Percentiles rank a stretch among this genome's conserved stretches.
phyloP scores from a whole-genome alignment of 2,797 vertebrate genomes.

The Pagetopsis macropterus region DNA sequence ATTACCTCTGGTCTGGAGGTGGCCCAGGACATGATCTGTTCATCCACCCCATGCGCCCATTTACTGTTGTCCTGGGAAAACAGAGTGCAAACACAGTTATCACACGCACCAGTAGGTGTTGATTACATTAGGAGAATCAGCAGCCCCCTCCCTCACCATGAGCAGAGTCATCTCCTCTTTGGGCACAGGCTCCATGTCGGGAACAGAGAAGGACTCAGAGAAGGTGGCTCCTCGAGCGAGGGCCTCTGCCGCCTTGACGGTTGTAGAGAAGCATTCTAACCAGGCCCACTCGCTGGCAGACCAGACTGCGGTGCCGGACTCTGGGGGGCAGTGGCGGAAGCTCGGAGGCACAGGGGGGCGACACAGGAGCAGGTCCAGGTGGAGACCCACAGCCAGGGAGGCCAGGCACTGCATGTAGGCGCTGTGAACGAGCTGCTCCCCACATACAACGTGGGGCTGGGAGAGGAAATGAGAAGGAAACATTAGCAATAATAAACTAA shows the following conservation, averaged over 20 bases:
- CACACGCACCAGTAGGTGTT: background rate
- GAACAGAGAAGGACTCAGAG: constrained; percentile 93
- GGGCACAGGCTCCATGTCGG: constrained; percentile 93
- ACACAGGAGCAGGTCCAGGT: constrained; percentile 92
- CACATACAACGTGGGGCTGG: constrained; percentile 95
- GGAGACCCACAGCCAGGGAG: constrained; percentile 94
- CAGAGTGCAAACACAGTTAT: background rate
- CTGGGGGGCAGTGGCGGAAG: constrained; percentile 85
- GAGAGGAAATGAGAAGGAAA: background rate
- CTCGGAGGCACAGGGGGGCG: constrained; percentile 88
- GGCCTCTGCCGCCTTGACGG: constrained; percentile 95
- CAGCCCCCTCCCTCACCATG: constrained; percentile 85
- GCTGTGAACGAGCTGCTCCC: constrained; percentile 97
- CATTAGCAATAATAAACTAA: no score
- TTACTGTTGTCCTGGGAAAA: constrained; percentile 93
- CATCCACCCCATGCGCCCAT: constrained; percentile 94
- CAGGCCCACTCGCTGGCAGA: constrained; percentile 94
- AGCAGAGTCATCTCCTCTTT: constrained; percentile 91
- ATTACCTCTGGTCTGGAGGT: constrained; percentile 94
- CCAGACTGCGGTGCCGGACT: constrained; percentile 84
- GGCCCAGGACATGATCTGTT: constrained; percentile 99
- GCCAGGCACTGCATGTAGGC: constrained; percentile 98
- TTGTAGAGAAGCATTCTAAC: constrained; percentile 96
- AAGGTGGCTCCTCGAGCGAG: constrained; percentile 91
- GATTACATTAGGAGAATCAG: background rate